These are phyloP conservation scores for Drosophila elegans DNA, from an alignment of 1,140 invertebrate species.

Conservation along the genomic window DNA sequence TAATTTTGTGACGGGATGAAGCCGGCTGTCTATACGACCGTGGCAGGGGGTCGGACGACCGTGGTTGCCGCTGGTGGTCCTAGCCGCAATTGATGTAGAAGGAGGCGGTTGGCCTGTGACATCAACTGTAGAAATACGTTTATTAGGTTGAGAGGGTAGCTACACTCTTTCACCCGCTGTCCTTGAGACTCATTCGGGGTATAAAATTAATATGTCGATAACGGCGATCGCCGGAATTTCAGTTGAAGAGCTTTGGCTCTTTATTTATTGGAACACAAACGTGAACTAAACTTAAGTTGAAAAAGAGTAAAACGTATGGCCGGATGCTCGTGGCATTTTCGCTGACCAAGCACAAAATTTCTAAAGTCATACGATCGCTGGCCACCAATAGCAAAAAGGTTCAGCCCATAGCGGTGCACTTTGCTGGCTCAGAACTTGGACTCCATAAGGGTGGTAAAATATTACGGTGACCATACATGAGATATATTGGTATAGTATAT, in stretches of 20 bases:
- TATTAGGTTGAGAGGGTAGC: background rate
- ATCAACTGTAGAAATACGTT: background rate
- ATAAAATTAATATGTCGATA: background rate
- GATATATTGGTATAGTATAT: background rate
- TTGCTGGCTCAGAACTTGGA: background rate
- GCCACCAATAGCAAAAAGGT: background rate
- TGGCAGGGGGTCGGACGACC: background rate
- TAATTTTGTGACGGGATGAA: too few species aligned
- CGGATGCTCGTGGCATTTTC: conserved; percentile 2
- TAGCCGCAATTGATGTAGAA: background rate
- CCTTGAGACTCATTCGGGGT: background rate
- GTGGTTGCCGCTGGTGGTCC: background rate
- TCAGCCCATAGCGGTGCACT: background rate
- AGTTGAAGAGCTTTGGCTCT: background rate
- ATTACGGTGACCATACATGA: too few species aligned
- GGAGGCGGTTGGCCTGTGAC: background rate
- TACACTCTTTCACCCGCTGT: background rate
- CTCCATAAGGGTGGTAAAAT: background rate
- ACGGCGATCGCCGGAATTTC: background rate
- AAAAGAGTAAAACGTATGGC: background rate
- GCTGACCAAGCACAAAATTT: background rate
- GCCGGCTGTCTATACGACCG: background rate
- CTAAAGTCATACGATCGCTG: conserved; percentile 7
- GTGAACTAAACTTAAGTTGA: background rate
- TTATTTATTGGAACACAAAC: background rate